phyloP scores from a whole-genome alignment of 2,888 invertebrate species.

The Drosophila testacea region DNA sequence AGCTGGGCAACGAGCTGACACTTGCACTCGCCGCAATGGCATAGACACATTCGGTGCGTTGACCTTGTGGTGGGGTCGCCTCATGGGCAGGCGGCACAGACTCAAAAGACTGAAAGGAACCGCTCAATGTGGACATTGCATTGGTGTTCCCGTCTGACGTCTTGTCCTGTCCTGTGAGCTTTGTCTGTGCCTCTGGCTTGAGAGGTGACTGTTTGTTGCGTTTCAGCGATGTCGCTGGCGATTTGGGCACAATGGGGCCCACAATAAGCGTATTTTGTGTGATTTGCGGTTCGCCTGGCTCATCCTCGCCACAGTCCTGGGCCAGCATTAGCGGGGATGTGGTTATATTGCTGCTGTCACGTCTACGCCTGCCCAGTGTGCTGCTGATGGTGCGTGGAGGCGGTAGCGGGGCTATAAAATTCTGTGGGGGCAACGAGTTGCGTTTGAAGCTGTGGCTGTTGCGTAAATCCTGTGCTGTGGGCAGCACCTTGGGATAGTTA shows the following conservation, averaged over 20 bases:
- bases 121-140: conserved; percentile 52
- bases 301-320: conserved; percentile 84
- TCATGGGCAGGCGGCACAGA: conserved; percentile 71
- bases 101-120: conserved; percentile 74
- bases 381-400: conserved; percentile 90
- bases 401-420: conserved; percentile 88
- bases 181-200: conserved; percentile 16
- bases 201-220: conserved; percentile 36
- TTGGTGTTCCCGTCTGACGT: not conserved
- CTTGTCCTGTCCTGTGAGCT: not conserved
- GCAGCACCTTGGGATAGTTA: conserved; percentile 94
- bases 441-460: conserved; percentile 42
- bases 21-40: conserved; percentile 73
- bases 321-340: conserved; percentile 86
- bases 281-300: conserved; percentile 86
- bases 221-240: conserved; percentile 64
- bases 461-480: conserved; percentile 86
- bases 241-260: conserved; percentile 86
- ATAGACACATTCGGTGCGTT: conserved; percentile 82
- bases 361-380: conserved; percentile 87
- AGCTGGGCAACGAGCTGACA: conserved; percentile 35
- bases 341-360: conserved; percentile 84
- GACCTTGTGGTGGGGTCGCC: conserved; percentile 72
- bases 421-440: conserved; percentile 86
- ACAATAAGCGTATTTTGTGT: conserved; percentile 87